Evolutionary conservation across 2,113 vertebrate genomes (phyloP).

Genomic region (Stigmatopora nigra): DNA sequence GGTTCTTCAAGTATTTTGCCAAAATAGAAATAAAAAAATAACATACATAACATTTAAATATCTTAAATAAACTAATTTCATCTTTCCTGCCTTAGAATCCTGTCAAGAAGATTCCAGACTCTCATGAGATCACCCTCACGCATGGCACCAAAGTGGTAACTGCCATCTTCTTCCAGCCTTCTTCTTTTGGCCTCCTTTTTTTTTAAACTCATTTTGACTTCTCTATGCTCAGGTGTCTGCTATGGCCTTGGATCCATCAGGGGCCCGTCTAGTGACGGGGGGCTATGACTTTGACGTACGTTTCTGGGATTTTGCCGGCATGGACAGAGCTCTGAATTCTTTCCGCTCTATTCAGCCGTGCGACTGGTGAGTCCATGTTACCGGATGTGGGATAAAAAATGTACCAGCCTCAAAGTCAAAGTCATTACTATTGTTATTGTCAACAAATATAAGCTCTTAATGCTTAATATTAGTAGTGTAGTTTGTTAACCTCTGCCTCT

Average conservation of each 20-base stretch:
- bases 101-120: conserved; percentile 89
- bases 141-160: conserved; percentile 87
- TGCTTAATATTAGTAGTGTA: too few species aligned
- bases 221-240: conserved; percentile 79
- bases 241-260: conserved; percentile 88
- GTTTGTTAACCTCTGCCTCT: too few species aligned
- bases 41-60: too few species aligned
- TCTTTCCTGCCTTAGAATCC: conserved; percentile 71
- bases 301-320: conserved; percentile 98
- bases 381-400: not conserved
- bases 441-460: too few species aligned
- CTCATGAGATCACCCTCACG: conserved; percentile 89
- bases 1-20: too few species aligned
- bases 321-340: conserved; percentile 89
- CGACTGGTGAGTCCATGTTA: conserved; percentile 78
- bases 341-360: conserved; percentile 92
- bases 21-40: too few species aligned
- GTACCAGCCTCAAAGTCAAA: too few species aligned
- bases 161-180: not conserved
- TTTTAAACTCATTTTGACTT: not conserved
- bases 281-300: conserved; percentile 89
- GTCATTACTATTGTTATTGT: too few species aligned
- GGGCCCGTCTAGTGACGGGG: conserved; percentile 89
- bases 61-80: too few species aligned
- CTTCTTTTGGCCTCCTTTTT: not conserved